Evolutionary conservation across 2,888 invertebrate species (phyloP).

Genomic region (Ophion ventricosus): DNA sequence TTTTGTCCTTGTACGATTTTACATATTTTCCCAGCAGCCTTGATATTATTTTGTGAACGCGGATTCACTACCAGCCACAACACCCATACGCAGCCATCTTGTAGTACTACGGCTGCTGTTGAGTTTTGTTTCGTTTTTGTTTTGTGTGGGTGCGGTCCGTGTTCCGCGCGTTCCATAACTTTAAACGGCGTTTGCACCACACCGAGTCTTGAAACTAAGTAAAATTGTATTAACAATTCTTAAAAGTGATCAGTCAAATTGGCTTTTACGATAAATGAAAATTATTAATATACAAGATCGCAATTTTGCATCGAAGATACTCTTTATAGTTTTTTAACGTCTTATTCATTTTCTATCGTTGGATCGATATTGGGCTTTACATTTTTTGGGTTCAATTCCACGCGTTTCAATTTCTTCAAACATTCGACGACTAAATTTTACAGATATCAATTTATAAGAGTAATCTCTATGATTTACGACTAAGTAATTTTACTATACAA

Average conservation of each 20-base stretch:
- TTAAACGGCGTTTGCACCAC: neutral
- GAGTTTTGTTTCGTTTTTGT: slow-evolving; percentile 77
- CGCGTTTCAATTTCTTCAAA: neutral
- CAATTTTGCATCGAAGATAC: neutral
- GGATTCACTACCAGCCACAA: slow-evolving; percentile 78
- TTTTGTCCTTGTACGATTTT: slow-evolving; percentile 24
- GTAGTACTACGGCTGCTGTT: slow-evolving; percentile 68
- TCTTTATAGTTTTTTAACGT: neutral
- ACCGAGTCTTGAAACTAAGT: neutral
- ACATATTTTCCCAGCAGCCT: slow-evolving; percentile 29
- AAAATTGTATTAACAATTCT: neutral
- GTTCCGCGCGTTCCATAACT: slow-evolving; percentile 61
- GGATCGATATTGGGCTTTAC: neutral
- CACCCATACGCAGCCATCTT: slow-evolving; percentile 82
- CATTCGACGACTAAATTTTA: neutral
- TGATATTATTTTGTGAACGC: slow-evolving; percentile 62
- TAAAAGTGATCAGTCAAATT: neutral
- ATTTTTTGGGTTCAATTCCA: neutral
- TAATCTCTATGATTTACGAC: neutral
- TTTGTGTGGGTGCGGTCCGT: slow-evolving; percentile 72
- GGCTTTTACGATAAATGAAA: neutral
- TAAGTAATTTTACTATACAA: neutral
- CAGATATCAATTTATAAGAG: neutral
- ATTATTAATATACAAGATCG: neutral
- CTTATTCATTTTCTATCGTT: neutral